Evolutionary conservation across 2,888 invertebrate species (phyloP).

Genomic region (Leptogaster cylindrica): DNA sequence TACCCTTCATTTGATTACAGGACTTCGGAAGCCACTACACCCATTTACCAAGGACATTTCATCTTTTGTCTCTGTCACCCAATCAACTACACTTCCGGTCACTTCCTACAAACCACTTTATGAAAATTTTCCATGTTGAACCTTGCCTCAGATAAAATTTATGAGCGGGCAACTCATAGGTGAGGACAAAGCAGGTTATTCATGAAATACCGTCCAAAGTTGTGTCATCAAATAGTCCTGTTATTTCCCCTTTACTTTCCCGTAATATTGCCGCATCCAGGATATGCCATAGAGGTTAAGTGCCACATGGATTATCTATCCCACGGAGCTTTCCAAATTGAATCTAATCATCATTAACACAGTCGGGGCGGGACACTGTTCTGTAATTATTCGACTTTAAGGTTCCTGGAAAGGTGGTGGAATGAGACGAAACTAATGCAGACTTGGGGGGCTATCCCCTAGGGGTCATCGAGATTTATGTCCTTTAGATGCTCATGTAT

Average conservation of each 20-base stretch:
- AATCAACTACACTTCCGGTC: constrained; percentile 29
- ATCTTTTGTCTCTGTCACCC: constrained; percentile 15
- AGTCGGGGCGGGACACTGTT: constrained; percentile 26
- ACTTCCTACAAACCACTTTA: constrained; percentile 21
- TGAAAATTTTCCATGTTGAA: constrained; percentile 23
- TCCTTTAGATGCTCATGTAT: constrained; percentile 5
- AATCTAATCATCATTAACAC: constrained; percentile 40
- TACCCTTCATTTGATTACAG: constrained; percentile 31
- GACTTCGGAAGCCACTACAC: neutral
- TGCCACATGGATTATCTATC: constrained; percentile 34
- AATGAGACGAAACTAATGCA: constrained; percentile 16
- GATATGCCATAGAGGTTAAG: constrained; percentile 3
- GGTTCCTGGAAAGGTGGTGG: constrained; percentile 14
- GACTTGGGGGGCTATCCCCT: constrained; percentile 8
- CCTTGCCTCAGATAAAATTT: constrained; percentile 28
- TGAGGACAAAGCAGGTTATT: neutral
- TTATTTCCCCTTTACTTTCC: no score
- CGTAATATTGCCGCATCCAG: neutral
- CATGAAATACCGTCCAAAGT: constrained; percentile 36
- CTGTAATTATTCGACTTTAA: constrained; percentile 38
- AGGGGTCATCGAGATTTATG: constrained; percentile 32
- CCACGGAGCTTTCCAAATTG: constrained; percentile 33
- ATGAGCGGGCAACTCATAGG: constrained; percentile 6
- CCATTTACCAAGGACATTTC: neutral
- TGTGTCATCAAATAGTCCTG: constrained; percentile 37